phyloP scores from a whole-genome alignment of 53 echinoderm and acorn worm genomes.

The Mesocentrotus franciscanus region DNA sequence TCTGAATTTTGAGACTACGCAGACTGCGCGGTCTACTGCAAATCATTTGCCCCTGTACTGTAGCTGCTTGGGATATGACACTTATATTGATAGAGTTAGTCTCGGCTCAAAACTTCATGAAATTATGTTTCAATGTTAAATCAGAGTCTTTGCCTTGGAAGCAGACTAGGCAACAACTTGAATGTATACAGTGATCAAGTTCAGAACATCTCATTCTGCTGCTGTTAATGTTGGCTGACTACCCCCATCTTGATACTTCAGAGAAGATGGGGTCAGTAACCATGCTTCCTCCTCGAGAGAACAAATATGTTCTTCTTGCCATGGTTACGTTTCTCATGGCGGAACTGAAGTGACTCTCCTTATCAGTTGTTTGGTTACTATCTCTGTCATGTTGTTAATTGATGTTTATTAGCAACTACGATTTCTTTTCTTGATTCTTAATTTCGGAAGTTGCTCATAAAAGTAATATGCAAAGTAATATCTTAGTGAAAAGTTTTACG shows the following conservation, averaged over 20 bases:
- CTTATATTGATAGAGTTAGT: too few species aligned
- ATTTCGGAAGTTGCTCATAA: neutral
- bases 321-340: neutral
- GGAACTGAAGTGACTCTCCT: neutral
- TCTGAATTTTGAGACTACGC: too few species aligned
- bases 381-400: neutral
- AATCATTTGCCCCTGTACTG: too few species aligned
- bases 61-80: too few species aligned
- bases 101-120: too few species aligned
- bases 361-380: neutral
- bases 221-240: neutral
- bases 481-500: neutral
- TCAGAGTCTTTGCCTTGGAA: too few species aligned
- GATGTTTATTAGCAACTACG: constrained; percentile 14
- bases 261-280: constrained; percentile 2
- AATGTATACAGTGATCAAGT: neutral
- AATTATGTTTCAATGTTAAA: too few species aligned
- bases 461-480: neutral
- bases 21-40: too few species aligned
- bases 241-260: neutral
- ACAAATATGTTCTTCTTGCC: constrained; percentile 12
- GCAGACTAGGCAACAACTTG: too few species aligned
- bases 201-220: neutral
- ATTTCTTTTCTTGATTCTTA: neutral
- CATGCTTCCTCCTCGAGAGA: neutral